phyloP scores from a whole-genome alignment of 2,888 invertebrate genomes.

The Lepidochitona cinerea region DNA sequence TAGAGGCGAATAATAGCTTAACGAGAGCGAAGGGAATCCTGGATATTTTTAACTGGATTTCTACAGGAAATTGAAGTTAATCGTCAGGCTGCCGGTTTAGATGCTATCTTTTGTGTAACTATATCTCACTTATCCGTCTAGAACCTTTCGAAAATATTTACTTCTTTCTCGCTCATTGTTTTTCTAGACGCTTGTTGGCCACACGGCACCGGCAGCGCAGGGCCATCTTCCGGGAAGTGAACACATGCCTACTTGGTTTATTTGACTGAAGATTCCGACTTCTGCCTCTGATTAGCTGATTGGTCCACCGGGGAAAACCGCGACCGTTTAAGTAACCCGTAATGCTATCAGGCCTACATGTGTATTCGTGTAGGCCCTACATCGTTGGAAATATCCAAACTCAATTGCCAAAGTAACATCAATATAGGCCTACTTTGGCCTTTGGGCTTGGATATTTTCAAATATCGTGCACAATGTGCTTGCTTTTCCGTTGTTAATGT shows the following conservation, averaged over 20 bases:
- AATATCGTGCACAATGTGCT: too few species aligned
- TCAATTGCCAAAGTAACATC: too few species aligned
- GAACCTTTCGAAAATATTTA: neutral
- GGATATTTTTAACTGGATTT: constrained; percentile 5
- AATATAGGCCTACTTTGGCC: too few species aligned
- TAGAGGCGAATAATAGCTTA: neutral
- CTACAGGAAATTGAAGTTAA: neutral
- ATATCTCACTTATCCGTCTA: constrained; percentile 7
- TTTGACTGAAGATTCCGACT: neutral
- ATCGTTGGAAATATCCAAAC: too few species aligned
- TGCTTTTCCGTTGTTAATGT: too few species aligned
- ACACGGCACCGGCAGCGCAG: neutral
- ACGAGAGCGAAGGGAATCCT: neutral
- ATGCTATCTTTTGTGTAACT: constrained; percentile 6
- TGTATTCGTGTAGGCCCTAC: too few species aligned
- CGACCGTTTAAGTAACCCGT: too few species aligned
- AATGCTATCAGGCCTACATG: too few species aligned
- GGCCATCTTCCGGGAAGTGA: neutral
- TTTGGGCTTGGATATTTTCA: too few species aligned
- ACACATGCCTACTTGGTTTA: neutral
- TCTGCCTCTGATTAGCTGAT: too few species aligned
- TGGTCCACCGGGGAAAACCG: too few species aligned
- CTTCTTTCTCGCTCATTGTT: neutral
- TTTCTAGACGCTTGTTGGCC: neutral
- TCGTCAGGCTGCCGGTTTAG: neutral